Evolutionary conservation across 2,797 vertebrate species (phyloP).

Genomic region (Premnoplex brunnescens): DNA sequence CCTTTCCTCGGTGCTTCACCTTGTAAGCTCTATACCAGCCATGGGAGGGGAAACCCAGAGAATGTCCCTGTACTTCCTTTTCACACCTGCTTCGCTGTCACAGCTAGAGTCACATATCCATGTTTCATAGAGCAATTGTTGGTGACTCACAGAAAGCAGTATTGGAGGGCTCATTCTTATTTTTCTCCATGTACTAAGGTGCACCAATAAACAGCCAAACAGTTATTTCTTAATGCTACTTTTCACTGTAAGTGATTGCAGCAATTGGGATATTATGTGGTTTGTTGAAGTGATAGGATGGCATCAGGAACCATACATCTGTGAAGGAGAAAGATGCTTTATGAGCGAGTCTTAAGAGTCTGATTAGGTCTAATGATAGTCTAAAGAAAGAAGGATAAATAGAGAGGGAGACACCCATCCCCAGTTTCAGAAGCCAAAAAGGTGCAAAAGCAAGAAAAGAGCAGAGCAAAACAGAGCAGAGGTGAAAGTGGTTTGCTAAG

Average conservation of each 20-base stretch:
- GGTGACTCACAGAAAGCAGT: neutral
- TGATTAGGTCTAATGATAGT: neutral
- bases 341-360: rapidly evolving
- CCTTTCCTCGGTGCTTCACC: neutral
- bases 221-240: neutral
- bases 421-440: neutral
- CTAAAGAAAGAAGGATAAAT: neutral
- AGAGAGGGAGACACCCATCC: neutral
- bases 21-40: neutral
- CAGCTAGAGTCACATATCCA: neutral
- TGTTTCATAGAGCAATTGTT: neutral
- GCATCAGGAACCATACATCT: neutral
- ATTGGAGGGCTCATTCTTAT: neutral
- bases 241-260: neutral
- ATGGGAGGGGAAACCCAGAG: neutral
- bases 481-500: neutral
- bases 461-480: neutral
- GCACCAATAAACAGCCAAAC: neutral
- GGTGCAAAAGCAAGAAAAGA: neutral
- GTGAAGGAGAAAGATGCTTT: neutral
- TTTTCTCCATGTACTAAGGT: neutral
- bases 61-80: neutral
- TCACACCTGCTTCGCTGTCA: neutral
- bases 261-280: neutral
- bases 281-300: neutral